Conservation (phyloP, 2,797 vertebrate genomes). For the Enteromius radiatus region DNA sequence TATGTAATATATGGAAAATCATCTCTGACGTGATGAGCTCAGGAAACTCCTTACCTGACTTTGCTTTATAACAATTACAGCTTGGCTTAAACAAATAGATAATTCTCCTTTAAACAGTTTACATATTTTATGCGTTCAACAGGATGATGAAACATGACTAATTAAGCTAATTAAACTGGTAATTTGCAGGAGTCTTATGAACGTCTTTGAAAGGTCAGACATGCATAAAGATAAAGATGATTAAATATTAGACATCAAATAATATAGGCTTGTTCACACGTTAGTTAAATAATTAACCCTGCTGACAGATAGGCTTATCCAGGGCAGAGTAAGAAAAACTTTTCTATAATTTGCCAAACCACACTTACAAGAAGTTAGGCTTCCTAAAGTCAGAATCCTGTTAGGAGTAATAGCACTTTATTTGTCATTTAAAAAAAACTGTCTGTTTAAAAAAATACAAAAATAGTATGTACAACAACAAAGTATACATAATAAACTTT, state of each 20-base stretch:
- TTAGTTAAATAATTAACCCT: conserved; percentile 41
- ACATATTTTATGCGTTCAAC: neutral
- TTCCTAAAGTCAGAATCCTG: conserved; percentile 7
- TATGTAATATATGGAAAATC: conserved; percentile 40
- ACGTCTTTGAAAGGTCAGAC: conserved; percentile 16
- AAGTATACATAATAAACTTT: neutral
- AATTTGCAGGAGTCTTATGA: neutral
- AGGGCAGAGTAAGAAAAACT: neutral
- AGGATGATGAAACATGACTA: neutral
- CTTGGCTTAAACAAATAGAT: neutral
- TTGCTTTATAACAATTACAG: neutral
- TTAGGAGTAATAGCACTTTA: neutral
- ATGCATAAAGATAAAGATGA: neutral
- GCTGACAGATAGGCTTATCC: neutral
- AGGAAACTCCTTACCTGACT: neutral
- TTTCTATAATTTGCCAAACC: conserved; percentile 16
- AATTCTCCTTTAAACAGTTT: neutral
- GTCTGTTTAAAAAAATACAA: neutral
- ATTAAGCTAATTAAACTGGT: neutral
- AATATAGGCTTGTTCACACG: conserved; percentile 26
- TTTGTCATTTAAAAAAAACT: neutral
- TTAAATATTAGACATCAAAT: conserved; percentile 28
- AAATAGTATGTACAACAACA: neutral
- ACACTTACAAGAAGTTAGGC: conserved; percentile 1
- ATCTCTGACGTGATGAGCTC: conserved; percentile 3